Evolutionary conservation across 2,888 invertebrate species (phyloP).

Genomic region (Mamestra brassicae): DNA sequence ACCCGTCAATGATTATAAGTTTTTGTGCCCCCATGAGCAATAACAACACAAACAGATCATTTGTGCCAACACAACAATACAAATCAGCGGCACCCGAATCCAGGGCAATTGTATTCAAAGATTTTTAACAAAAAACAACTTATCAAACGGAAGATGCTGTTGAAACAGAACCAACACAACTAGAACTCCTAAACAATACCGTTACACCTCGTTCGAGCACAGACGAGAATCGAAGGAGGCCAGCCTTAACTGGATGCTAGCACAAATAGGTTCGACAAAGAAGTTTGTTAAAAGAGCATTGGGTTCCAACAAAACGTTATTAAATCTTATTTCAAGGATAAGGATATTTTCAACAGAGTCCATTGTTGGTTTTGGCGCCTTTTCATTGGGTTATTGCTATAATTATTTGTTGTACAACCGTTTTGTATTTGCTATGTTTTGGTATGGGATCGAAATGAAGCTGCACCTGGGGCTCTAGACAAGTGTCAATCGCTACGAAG

Average conservation of each 20-base stretch:
- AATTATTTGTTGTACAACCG: constrained; percentile 58
- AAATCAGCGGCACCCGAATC: constrained; percentile 64
- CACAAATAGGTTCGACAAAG: constrained; percentile 78
- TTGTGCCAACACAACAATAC: constrained; percentile 52
- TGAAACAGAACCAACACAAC: constrained; percentile 69
- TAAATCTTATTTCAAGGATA: constrained; percentile 85
- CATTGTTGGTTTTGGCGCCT: constrained; percentile 73
- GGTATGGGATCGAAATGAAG: neutral
- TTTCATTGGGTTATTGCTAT: constrained; percentile 71
- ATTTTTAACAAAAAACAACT: constrained; percentile 80
- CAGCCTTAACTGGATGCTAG: constrained; percentile 71
- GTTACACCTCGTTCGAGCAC: constrained; percentile 23
- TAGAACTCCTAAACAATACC: constrained; percentile 67
- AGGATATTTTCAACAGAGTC: constrained; percentile 73
- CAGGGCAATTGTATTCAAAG: constrained; percentile 68
- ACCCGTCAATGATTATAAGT: constrained; percentile 49
- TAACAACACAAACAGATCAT: constrained; percentile 59
- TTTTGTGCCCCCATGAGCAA: constrained; percentile 50
- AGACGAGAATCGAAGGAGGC: constrained; percentile 41
- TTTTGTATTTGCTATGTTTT: constrained; percentile 47
- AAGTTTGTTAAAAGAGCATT: constrained; percentile 84
- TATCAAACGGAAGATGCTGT: constrained; percentile 80
- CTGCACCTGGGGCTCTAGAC: constrained; percentile 57
- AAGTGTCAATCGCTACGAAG: too few species aligned
- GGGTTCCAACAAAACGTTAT: constrained; percentile 86